Conservation (phyloP, 1,140 invertebrate genomes). For the Anadara kagoshimensis region DNA sequence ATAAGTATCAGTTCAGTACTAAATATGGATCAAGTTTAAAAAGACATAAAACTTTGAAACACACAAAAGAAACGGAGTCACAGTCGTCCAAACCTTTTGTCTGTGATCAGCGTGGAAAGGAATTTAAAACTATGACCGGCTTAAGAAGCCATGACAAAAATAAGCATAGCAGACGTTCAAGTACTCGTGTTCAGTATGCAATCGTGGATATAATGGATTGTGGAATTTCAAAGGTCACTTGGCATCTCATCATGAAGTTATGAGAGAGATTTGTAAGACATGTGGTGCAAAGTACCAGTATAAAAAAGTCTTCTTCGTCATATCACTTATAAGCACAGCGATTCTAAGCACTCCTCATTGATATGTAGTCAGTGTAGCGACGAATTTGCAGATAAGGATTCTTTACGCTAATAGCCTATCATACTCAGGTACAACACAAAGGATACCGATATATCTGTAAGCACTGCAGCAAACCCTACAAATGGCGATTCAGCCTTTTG, state of each 20-base stretch:
- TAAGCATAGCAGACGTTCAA: not conserved
- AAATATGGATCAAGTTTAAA: not conserved
- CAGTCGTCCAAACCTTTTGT: not conserved
- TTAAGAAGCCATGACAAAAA: not conserved
- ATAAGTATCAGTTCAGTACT: not conserved
- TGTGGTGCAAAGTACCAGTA: too few relatives aligned
- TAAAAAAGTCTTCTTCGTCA: too few relatives aligned
- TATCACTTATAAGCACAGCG: too few relatives aligned
- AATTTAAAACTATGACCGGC: not conserved
- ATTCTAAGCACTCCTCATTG: too few relatives aligned
- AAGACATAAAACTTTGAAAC: not conserved
- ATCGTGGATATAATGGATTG: not conserved
- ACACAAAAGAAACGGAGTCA: not conserved
- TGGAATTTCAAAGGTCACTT: constrained; percentile 12
- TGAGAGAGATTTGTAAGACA: not conserved
- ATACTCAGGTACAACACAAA: too few relatives aligned
- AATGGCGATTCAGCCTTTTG: too few relatives aligned
- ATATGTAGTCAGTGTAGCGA: too few relatives aligned
- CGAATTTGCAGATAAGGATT: too few relatives aligned
- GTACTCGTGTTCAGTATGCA: not conserved
- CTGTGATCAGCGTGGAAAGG: not conserved
- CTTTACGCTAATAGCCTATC: too few relatives aligned
- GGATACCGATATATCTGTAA: too few relatives aligned
- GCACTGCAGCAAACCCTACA: too few relatives aligned
- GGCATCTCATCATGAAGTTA: not conserved